Evolutionary conservation across 1,140 invertebrate species (phyloP).

Genomic region (Vanessa tameamea): DNA sequence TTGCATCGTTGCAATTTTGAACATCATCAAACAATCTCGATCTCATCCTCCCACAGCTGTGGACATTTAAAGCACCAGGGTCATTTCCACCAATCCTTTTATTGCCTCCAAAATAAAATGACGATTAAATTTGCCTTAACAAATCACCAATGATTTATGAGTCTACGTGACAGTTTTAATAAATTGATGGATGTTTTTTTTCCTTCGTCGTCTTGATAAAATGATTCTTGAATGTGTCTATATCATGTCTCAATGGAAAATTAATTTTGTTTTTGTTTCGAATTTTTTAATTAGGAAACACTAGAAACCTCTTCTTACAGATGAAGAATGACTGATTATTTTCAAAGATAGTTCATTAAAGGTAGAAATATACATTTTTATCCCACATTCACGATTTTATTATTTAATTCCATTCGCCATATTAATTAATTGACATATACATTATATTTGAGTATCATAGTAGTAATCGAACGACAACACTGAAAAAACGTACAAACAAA

Average conservation of each 20-base stretch:
- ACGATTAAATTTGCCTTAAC: constrained; percentile 12
- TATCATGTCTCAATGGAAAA: neutral
- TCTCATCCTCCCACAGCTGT: constrained; percentile 32
- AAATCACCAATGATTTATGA: constrained; percentile 21
- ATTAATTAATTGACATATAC: no score
- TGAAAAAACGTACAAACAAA: no score
- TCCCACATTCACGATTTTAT: no score
- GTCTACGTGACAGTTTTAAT: constrained; percentile 16
- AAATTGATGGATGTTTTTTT: neutral
- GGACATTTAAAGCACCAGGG: constrained; percentile 34
- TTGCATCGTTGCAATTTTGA: constrained; percentile 36
- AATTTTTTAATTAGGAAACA: no score
- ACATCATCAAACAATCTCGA: constrained; percentile 32
- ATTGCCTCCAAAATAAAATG: constrained; percentile 16
- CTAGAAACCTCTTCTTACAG: no score
- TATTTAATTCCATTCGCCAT: no score
- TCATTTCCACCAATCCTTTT: constrained; percentile 26
- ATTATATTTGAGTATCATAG: no score
- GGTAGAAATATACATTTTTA: no score
- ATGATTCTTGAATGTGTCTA: neutral
- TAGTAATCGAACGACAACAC: no score
- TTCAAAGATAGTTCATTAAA: no score
- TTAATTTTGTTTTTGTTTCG: no score
- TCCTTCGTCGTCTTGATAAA: neutral
- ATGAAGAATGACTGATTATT: no score